These are phyloP conservation scores for Tetraneura akinire DNA, from an alignment of 1,140 invertebrate genomes.

Conservation along the genomic window DNA sequence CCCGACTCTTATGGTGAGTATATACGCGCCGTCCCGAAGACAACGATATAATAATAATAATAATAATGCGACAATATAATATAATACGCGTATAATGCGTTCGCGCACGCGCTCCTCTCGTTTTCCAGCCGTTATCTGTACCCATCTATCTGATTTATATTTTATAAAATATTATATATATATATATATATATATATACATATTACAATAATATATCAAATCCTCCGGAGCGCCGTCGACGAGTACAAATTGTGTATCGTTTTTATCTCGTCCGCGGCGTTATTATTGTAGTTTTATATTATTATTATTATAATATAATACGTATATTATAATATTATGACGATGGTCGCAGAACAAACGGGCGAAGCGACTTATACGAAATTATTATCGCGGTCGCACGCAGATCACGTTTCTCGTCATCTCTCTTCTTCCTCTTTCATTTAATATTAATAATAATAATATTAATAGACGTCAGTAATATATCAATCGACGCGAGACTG, in stretches of 20 bases:
- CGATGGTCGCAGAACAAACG: neutral
- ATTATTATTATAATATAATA: too few species aligned
- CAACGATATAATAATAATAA: neutral
- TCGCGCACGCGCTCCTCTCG: too few species aligned
- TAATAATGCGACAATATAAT: too few species aligned
- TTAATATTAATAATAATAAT: too few species aligned
- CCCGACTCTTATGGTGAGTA: neutral
- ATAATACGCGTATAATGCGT: too few species aligned
- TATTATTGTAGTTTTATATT: neutral
- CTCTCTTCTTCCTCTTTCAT: too few species aligned
- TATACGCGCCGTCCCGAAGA: neutral
- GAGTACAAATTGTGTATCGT: slow-evolving; percentile 21
- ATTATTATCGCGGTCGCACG: neutral
- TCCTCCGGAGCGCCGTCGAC: neutral
- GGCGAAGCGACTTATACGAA: neutral
- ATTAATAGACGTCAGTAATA: too few species aligned
- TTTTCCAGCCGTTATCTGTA: neutral
- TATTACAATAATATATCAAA: too few species aligned
- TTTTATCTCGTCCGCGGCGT: slow-evolving; percentile 12
- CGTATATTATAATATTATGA: too few species aligned
- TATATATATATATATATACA: too few species aligned
- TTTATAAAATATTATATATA: too few species aligned
- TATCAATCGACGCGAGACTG: too few species aligned
- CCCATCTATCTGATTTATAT: neutral
- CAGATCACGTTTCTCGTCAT: neutral